Evolutionary conservation across 2,113 vertebrate species (phyloP), one percentile per base, ranked within the genome.

Genomic region (Larimichthys crocea): DNA sequence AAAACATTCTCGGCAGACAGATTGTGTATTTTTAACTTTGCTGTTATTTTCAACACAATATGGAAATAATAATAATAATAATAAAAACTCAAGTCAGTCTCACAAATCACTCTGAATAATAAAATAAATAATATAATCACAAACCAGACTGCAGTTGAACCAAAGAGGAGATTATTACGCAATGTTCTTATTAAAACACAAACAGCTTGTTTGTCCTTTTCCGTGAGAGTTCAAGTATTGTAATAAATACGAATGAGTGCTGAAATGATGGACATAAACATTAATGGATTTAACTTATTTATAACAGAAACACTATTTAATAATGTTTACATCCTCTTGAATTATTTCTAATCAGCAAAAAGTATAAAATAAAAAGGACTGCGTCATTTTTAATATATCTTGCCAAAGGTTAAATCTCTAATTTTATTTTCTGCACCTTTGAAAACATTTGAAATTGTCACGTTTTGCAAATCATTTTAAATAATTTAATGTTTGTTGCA

Each of bases 171-270:
- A 29, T 48, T 57, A 26, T 29, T 57, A 31, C 56, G 48, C 24
- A 20, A 29, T 44, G n/a, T 44, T 57, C 0, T n/a, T 59, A 42
- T 40, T 12, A 20, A n/a, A n/a, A 29, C 16, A 64, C 2, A 80
- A 62, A 35, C 24, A 74, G 49, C 9, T 50, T 87, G 67, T 84
- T 84, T 82, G 40, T 71, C 4, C 2, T 76, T 56, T 62, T 61
- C 15, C 31, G 8, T 63, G 5, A 61, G 10, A 72, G 64, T 63
- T 14, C 76, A 82, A 84, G 59, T 14, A n/a, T 2, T 53, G 6
- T 3, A 66, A 67, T 63, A 73, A 53, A 52, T 11, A 0, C 4
- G 3, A 53, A 49, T 49, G 8, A 64, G 42, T 24, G 16, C 12
- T n/a, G 12, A 35, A 46, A 57, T 10, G 12, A 22, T 24, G 12